Evolutionary conservation across 2,797 vertebrate species (phyloP).

Genomic region (Trachops cirrhosus): DNA sequence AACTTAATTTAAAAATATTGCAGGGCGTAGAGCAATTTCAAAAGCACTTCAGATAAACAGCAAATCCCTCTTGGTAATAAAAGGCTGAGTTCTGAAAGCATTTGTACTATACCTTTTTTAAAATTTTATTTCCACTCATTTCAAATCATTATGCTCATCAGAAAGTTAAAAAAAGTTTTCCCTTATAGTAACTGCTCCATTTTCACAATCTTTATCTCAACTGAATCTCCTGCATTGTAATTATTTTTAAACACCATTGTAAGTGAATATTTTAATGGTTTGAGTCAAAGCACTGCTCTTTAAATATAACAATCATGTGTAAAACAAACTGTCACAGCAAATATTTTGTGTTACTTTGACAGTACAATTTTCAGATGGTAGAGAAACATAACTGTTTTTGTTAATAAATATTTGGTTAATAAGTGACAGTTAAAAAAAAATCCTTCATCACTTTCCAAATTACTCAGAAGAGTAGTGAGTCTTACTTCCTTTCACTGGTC

Average conservation of each 20-base stretch:
- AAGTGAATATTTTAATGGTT: background rate
- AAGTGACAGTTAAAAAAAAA: background rate
- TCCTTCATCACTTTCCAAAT: background rate
- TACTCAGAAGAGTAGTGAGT: background rate
- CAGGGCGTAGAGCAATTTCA: background rate
- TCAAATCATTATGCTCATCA: background rate
- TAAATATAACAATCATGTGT: background rate
- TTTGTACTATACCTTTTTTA: background rate
- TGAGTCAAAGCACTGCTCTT: background rate
- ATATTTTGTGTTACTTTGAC: background rate
- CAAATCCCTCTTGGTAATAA: background rate
- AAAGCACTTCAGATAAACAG: background rate
- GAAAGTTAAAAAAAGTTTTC: background rate
- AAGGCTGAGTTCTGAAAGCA: background rate
- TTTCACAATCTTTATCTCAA: background rate
- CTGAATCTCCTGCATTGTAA: background rate
- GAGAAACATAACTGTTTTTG: background rate
- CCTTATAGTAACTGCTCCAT: background rate
- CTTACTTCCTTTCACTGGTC: background rate
- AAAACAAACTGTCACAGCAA: background rate
- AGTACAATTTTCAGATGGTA: background rate
- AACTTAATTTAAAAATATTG: conserved; percentile 1
- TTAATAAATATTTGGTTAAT: background rate
- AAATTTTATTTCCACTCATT: background rate
- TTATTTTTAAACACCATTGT: background rate